Conservation (phyloP, 1,140 invertebrate species). For the Leguminivora glycinivorella region DNA sequence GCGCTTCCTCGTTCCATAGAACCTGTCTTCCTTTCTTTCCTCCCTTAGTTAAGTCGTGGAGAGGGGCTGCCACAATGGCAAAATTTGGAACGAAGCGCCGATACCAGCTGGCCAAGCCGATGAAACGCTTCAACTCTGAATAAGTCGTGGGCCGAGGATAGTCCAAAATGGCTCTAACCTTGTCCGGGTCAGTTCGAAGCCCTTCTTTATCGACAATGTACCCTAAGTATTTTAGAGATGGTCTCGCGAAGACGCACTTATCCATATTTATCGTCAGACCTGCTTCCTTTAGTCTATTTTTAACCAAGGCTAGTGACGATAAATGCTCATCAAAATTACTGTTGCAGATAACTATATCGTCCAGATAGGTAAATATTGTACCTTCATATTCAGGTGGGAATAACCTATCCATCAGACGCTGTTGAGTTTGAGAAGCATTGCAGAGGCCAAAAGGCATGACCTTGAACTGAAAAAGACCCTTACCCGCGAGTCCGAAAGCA, state of each 20-base stretch:
- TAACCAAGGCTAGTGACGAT: conserved; percentile 35
- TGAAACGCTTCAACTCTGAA: conserved; percentile 35
- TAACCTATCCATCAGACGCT: conserved; percentile 38
- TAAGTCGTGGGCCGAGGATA: conserved; percentile 46
- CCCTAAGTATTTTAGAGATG: not conserved
- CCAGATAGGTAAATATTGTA: conserved; percentile 38
- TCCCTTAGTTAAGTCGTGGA: conserved; percentile 17
- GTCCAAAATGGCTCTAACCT: conserved; percentile 18
- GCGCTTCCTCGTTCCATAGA: conserved; percentile 1
- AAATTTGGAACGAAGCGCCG: conserved; percentile 22
- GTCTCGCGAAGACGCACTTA: not conserved
- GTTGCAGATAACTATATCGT: conserved; percentile 45
- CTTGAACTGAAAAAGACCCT: conserved; percentile 39
- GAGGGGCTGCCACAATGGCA: not conserved
- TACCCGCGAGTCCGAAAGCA: conserved; percentile 40
- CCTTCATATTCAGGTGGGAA: conserved; percentile 35
- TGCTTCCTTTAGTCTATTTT: conserved; percentile 32
- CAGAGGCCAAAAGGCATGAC: conserved; percentile 40
- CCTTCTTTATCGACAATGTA: conserved; percentile 4
- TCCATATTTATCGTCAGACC: conserved; percentile 39
- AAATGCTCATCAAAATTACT: conserved; percentile 41
- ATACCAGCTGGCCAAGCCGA: conserved; percentile 26
- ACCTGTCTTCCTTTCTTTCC: not conserved
- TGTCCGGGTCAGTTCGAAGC: not conserved
- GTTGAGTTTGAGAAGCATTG: conserved; percentile 28